Evolutionary conservation across 2,113 vertebrate genomes (phyloP).

Genomic region (Nibea coibor): DNA sequence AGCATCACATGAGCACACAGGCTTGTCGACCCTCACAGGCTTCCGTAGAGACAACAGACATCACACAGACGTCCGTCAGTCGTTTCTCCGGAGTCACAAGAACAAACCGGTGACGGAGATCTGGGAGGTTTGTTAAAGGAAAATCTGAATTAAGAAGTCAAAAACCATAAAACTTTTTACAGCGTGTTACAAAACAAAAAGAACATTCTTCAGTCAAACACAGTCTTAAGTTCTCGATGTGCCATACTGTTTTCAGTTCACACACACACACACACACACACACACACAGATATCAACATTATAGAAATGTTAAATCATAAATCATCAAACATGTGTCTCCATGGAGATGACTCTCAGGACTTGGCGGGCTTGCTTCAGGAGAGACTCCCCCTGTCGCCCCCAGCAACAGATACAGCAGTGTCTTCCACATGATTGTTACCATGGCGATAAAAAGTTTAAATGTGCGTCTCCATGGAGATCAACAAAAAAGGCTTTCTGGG

Average conservation of each 20-base stretch:
- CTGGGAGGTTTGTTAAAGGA: too few relatives aligned
- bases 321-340: not conserved
- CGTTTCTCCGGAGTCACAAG: not conserved
- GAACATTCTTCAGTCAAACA: too few relatives aligned
- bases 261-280: not conserved
- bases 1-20: not conserved
- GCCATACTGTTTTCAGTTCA: not conserved
- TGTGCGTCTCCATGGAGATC: not conserved
- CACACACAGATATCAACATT: not conserved
- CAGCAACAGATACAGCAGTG: slow-evolving; percentile 54
- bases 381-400: slow-evolving; percentile 32
- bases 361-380: slow-evolving; percentile 24
- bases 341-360: slow-evolving; percentile 59
- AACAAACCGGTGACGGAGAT: too few relatives aligned
- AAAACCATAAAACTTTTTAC: too few relatives aligned
- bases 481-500: not conserved
- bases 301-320: not conserved
- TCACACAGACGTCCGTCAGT: not conserved
- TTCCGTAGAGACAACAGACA: too few relatives aligned
- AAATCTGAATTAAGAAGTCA: too few relatives aligned
- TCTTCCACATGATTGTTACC: slow-evolving; percentile 49
- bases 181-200: too few relatives aligned
- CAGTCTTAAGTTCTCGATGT: not conserved
- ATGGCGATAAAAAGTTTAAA: not conserved
- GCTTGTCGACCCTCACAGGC: not conserved